Base-by-base conservation (phyloP, 2,797 vertebrate genomes). In the Sternarchorhynchus goeldii region DNA sequence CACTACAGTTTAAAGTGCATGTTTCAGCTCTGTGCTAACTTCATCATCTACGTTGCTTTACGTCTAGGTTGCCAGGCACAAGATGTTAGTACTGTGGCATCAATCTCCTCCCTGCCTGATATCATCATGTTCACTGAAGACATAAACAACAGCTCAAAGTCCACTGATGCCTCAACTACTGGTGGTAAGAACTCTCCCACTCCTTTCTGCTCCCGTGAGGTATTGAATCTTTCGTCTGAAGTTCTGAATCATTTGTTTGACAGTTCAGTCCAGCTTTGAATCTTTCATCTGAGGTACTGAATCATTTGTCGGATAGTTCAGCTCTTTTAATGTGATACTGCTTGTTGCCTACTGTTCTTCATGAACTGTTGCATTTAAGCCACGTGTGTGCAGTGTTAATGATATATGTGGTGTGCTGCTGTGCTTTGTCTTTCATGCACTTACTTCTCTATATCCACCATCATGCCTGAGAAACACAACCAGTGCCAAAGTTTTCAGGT, bases 31-130 rank as follows among this genome's bases (percentile, higher is more conserved):
- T 50, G 45, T 50, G 45, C 45, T 50, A 50, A 50, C 45, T 3
- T 12, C 45, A 50, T 12, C 10, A 17, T 20, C 21, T 68, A 78
- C 17, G 8, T 10, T 64, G 3, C 60, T 31, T 56, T n/a, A 17
- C 68, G 0, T 76, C 2, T 55, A 84, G 82, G 53, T 71, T 84
- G 76, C 72, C 68, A 56, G n/a, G 73, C 73, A 7, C 21, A 79
- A 57, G 4, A 6, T 31, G 20, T 6, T 0, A 18, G 2, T 0
- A 32, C 12, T 32, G 14, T 1, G 14, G 8, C 10, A 12, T 2
- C 45, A 12, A 3, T 2, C 45, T 2, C 2, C 12, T 12, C 45
- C 3, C 2, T 12, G 8, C 45, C 45, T 10, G 45, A 50, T 12
- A 1, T 12, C 2, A 2, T 0, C 29, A 32, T 4, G 7, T 17